Conservation (phyloP, 2,113 vertebrate genomes). For the Marmota flaviventris region DNA sequence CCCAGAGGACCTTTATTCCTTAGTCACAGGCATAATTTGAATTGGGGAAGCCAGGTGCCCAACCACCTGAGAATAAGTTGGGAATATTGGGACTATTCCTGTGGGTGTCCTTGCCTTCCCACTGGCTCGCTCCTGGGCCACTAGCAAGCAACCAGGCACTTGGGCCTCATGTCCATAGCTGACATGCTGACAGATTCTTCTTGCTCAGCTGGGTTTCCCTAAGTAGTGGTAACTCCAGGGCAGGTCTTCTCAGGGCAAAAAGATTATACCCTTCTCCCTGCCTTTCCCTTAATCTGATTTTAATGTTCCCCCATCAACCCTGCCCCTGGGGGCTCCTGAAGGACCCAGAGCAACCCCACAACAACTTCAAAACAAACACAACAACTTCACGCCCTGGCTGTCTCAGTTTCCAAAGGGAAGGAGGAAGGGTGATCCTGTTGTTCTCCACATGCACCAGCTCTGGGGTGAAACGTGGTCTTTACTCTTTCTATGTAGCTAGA, state of each 20-base stretch:
- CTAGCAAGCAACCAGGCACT: neutral
- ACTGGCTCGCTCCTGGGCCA: neutral
- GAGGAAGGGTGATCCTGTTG: neutral
- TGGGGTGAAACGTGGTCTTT: neutral
- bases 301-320: neutral
- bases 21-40: neutral
- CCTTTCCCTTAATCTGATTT: neutral
- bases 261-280: too few species aligned
- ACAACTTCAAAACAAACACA: neutral
- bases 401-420: neutral
- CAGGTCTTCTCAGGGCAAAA: neutral
- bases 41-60: neutral
- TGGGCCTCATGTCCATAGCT: accelerated
- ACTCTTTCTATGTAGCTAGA: neutral
- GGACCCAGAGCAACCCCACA: neutral
- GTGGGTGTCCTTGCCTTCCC: neutral
- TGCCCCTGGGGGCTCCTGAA: neutral
- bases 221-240: too few species aligned
- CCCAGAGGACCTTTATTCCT: neutral
- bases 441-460: neutral
- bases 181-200: neutral
- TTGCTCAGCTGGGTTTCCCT: neutral
- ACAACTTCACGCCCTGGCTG: too few species aligned
- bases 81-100: neutral
- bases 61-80: too few species aligned